phyloP scores from a whole-genome alignment of 2,888 invertebrate genomes.

The Limnephilus rhombicus region DNA sequence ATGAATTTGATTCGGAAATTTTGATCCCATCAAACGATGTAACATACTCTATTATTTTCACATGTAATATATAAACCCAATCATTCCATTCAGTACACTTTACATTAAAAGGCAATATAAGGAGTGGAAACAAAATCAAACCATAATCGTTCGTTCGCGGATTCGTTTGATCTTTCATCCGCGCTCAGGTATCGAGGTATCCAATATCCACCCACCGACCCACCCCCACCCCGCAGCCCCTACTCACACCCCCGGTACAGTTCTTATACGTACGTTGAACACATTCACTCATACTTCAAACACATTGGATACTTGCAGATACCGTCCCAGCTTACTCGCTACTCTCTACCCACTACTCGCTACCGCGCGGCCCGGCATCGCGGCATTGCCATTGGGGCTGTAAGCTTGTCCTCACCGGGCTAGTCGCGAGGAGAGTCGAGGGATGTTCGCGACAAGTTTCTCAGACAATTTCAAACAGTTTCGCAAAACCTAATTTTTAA shows the following conservation, averaged over 20 bases:
- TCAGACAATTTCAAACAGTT: background rate
- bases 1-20: background rate
- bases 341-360: background rate
- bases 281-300: conserved; percentile 56
- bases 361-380: background rate
- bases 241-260: background rate
- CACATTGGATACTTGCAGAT: conserved; percentile 53
- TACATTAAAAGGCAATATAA: conserved; percentile 57
- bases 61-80: background rate
- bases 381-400: background rate
- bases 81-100: background rate
- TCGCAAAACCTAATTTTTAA: background rate
- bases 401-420: background rate
- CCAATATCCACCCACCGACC: conserved; percentile 55
- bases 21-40: background rate
- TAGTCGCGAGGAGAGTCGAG: background rate
- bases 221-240: background rate
- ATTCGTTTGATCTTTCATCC: conserved; percentile 65
- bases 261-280: conserved; percentile 45
- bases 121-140: conserved; percentile 62
- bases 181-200: conserved; percentile 65
- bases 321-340: conserved; percentile 39
- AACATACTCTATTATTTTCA: background rate
- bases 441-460: background rate
- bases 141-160: conserved; percentile 60